These are phyloP conservation scores for Sabellastarte sp. DNA, from an alignment of 2,888 invertebrate genomes.

Conservation along the genomic window DNA sequence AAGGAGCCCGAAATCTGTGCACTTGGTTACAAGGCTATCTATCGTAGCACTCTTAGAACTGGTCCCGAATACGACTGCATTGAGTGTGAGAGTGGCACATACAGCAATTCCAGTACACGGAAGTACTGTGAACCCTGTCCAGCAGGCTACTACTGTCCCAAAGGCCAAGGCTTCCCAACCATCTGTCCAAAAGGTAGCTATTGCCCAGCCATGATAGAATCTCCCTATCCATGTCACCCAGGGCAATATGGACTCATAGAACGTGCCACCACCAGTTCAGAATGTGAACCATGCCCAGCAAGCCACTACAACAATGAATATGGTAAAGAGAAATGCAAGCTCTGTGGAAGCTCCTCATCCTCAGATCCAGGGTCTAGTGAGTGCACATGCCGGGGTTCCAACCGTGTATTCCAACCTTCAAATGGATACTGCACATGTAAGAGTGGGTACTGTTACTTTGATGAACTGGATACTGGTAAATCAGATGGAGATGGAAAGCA, in stretches of 20 bases:
- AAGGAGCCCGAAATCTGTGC: slow-evolving; percentile 45
- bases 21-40: slow-evolving; percentile 44
- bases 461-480: slow-evolving; percentile 34
- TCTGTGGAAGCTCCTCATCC: slow-evolving; percentile 46
- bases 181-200: slow-evolving; percentile 24
- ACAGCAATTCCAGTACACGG: slow-evolving; percentile 47
- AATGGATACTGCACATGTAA: slow-evolving; percentile 45
- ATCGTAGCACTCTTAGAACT: slow-evolving; percentile 41
- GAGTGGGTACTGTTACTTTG: slow-evolving; percentile 47
- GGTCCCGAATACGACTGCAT: slow-evolving; percentile 37
- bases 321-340: slow-evolving; percentile 40
- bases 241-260: slow-evolving; percentile 40
- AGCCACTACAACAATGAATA: slow-evolving; percentile 39
- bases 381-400: slow-evolving; percentile 46
- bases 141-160: slow-evolving; percentile 54
- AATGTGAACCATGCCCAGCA: slow-evolving; percentile 41
- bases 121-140: slow-evolving; percentile 45
- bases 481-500: slow-evolving; percentile 19
- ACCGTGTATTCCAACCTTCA: slow-evolving; percentile 45
- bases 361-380: slow-evolving; percentile 31
- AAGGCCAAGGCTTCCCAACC: slow-evolving; percentile 34
- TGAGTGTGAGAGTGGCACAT: slow-evolving; percentile 49
- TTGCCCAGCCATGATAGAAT: slow-evolving; percentile 38
- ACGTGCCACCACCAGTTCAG: slow-evolving; percentile 28
- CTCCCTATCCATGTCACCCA: slow-evolving; percentile 39